phyloP scores from a whole-genome alignment of 2,888 invertebrate species.

The Heliconius ismenius region DNA sequence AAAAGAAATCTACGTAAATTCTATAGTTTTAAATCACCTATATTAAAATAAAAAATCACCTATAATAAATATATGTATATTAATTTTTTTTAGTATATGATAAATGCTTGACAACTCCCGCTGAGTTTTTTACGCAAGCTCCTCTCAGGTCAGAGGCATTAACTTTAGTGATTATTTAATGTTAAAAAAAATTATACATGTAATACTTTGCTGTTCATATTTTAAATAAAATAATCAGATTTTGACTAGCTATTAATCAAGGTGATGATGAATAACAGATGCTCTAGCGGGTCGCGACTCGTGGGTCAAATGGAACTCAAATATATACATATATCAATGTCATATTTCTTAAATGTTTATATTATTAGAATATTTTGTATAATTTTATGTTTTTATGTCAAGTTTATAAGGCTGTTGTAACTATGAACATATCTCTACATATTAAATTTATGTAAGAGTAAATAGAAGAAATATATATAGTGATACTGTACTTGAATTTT shows the following conservation, averaged over 20 bases:
- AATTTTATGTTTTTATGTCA: background rate
- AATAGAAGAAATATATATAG: too few species aligned
- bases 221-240: too few species aligned
- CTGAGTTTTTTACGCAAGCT: background rate
- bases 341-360: constrained; percentile 6
- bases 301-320: background rate
- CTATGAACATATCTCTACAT: too few species aligned
- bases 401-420: background rate
- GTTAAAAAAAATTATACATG: too few species aligned
- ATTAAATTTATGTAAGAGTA: too few species aligned
- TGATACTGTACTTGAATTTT: too few species aligned
- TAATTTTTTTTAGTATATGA: background rate
- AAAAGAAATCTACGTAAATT: too few species aligned
- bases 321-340: background rate
- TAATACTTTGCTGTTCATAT: too few species aligned
- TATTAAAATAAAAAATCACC: too few species aligned
- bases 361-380: background rate
- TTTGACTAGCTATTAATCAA: background rate
- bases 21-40: too few species aligned
- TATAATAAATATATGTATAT: too few species aligned
- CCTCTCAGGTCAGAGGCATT: background rate
- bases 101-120: background rate
- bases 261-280: background rate
- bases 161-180: background rate
- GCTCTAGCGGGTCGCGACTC: background rate